phyloP scores from a whole-genome alignment of 2,888 invertebrate genomes.

The Allophyes oxyacanthae region DNA sequence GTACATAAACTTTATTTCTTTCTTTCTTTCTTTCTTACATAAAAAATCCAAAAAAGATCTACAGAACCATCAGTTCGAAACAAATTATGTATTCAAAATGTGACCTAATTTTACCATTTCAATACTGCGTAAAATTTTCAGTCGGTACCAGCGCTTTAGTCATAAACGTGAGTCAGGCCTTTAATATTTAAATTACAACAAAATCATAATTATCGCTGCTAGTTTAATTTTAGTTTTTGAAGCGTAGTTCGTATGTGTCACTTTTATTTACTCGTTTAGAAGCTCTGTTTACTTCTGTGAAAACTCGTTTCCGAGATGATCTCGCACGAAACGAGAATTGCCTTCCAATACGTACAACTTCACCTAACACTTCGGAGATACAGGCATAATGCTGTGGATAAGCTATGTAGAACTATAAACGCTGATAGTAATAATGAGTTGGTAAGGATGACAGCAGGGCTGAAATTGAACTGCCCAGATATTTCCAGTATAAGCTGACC shows the following conservation, averaged over 20 bases:
- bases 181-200: constrained; percentile 40
- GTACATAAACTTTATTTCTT: too few relatives aligned
- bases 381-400: too few relatives aligned
- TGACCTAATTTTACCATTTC: constrained; percentile 54
- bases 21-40: too few relatives aligned
- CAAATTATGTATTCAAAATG: constrained; percentile 49
- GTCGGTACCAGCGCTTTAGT: constrained; percentile 40
- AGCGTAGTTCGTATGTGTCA: constrained; percentile 35
- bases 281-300: constrained; percentile 9
- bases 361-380: too few relatives aligned
- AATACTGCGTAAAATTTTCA: constrained; percentile 56
- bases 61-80: constrained; percentile 42
- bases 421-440: too few relatives aligned
- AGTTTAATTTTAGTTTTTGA: constrained; percentile 35
- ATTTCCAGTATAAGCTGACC: too few relatives aligned
- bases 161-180: constrained; percentile 52
- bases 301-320: too few relatives aligned
- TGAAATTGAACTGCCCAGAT: too few relatives aligned
- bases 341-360: too few relatives aligned
- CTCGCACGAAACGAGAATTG: too few relatives aligned
- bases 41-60: not conserved
- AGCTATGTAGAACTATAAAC: too few relatives aligned
- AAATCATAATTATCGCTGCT: constrained; percentile 37
- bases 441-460: too few relatives aligned
- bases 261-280: not conserved